phyloP scores from a whole-genome alignment of 1,140 invertebrate species.

The Drosophila equinoxialis region DNA sequence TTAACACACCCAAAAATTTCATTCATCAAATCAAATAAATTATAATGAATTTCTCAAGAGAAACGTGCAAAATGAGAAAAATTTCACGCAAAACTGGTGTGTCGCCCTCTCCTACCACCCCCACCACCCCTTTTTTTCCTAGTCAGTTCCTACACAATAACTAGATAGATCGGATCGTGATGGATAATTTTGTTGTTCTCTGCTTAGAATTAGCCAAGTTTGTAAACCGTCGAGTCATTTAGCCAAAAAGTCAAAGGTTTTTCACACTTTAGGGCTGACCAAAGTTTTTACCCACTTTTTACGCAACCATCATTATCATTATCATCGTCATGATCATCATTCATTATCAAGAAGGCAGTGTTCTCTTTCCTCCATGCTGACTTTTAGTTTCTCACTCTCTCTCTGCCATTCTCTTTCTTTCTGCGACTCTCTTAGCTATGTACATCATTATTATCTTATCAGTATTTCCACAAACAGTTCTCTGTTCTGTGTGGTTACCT shows the following conservation, averaged over 20 bases:
- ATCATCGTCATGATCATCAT: too few relatives aligned
- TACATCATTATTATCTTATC: conserved; percentile 64
- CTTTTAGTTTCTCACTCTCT: neutral
- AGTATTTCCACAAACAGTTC: conserved; percentile 32
- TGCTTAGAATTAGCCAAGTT: neutral
- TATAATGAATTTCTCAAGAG: too few relatives aligned
- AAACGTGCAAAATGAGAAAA: too few relatives aligned
- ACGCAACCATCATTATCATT: neutral
- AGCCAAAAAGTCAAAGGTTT: conserved; percentile 6
- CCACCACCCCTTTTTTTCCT: too few relatives aligned
- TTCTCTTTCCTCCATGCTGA: conserved; percentile 16
- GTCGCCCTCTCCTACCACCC: too few relatives aligned
- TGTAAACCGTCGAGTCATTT: neutral
- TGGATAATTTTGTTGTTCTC: neutral
- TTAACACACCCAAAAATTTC: neutral
- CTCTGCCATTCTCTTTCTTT: neutral
- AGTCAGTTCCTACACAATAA: too few relatives aligned
- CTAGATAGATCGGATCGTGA: too few relatives aligned
- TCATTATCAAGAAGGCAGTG: neutral
- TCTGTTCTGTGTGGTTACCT: conserved; percentile 20
- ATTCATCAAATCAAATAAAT: too few relatives aligned
- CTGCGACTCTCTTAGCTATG: neutral
- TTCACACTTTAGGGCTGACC: neutral
- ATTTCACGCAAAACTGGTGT: too few relatives aligned
- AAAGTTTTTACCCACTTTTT: conserved; percentile 2